These are phyloP conservation scores for Acrobasis repandana DNA, from an alignment of 2,888 invertebrate species.

Conservation along the genomic window DNA sequence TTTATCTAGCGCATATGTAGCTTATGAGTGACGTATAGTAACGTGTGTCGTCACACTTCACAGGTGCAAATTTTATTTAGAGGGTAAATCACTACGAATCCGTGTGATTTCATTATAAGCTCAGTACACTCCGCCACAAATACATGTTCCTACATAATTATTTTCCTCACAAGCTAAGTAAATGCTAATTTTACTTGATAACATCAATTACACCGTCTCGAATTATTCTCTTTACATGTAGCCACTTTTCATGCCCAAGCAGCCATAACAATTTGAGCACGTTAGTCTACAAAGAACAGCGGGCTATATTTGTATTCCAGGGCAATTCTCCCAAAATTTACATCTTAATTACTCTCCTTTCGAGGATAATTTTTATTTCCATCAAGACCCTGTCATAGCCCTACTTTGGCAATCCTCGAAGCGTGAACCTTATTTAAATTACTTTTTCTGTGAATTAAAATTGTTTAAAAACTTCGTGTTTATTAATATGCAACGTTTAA, in stretches of 20 bases:
- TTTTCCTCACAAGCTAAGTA: background rate
- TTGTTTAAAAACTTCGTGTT: constrained; percentile 37
- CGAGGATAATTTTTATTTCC: constrained; percentile 35
- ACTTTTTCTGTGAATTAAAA: constrained; percentile 43
- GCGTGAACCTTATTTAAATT: constrained; percentile 49
- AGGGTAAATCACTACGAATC: too few relatives aligned
- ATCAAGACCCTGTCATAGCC: constrained; percentile 25
- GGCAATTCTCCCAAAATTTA: constrained; percentile 37
- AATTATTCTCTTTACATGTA: background rate
- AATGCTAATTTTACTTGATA: background rate
- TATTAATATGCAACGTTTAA: constrained; percentile 43
- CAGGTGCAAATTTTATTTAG: too few relatives aligned
- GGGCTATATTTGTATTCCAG: constrained; percentile 31
- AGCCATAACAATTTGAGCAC: constrained; percentile 22
- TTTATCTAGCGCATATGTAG: too few relatives aligned
- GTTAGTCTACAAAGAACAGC: constrained; percentile 3
- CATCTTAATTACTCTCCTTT: constrained; percentile 45
- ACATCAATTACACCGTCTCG: background rate
- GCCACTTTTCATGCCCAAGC: background rate
- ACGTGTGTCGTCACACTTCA: too few relatives aligned
- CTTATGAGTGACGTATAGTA: too few relatives aligned
- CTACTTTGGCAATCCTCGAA: constrained; percentile 37
- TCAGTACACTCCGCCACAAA: too few relatives aligned
- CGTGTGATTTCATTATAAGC: too few relatives aligned
- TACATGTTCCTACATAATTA: background rate